Percentiles rank a stretch among this genome's conserved stretches.
phyloP scores from a whole-genome alignment of 2,113 vertebrate genomes.

The Tachysurus fulvidraco region DNA sequence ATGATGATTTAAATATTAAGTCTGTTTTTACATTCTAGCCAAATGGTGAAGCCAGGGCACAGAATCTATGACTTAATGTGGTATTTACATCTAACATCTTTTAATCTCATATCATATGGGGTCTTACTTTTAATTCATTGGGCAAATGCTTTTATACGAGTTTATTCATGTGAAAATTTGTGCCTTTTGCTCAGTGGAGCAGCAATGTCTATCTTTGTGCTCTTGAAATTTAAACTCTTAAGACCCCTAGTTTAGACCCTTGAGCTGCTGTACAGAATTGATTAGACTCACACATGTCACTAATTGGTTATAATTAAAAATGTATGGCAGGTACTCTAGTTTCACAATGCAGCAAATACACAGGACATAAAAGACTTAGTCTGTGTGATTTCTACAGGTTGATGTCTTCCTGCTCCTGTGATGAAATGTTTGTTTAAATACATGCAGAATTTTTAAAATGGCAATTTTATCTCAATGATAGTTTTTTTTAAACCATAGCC shows the following conservation, averaged over 20 bases:
- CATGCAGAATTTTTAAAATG: no score
- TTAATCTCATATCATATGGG: neutral
- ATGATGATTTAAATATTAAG: neutral
- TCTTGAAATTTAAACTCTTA: neutral
- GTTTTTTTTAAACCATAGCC: no score
- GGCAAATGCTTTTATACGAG: neutral
- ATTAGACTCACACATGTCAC: neutral
- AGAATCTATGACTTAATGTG: neutral
- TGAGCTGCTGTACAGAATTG: neutral
- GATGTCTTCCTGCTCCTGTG: neutral
- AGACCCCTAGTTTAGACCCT: neutral
- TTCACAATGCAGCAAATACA: conserved; percentile 12
- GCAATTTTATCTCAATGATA: no score
- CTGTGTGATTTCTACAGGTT: neutral
- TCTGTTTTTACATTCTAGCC: neutral
- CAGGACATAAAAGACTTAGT: conserved; percentile 13
- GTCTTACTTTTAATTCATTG: neutral
- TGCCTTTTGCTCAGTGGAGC: neutral
- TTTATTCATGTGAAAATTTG: neutral
- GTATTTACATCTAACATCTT: neutral
- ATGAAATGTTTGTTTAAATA: neutral
- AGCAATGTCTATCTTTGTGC: neutral
- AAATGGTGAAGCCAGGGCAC: neutral
- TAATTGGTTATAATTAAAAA: neutral
- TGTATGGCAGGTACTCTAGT: neutral